A percentile compares a stretch with the other conserved stretches of the same genome.
These are phyloP conservation scores for Protobothrops flavoviridis DNA, from an alignment of 2,113 vertebrate species.

Conservation along the genomic window DNA sequence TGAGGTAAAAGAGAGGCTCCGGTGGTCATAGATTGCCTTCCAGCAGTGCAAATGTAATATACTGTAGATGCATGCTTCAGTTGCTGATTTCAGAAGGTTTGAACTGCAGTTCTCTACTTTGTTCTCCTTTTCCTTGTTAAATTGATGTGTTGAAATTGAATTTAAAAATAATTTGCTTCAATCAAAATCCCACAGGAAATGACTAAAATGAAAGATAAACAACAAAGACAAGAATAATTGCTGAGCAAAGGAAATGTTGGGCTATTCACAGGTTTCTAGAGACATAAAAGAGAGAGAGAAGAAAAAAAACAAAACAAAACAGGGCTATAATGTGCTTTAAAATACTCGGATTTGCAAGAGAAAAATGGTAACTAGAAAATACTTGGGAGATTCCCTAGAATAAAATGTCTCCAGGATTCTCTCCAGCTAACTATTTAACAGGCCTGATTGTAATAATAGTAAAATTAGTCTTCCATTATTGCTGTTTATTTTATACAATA, in stretches of 20 bases:
- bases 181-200: conserved; percentile 46
- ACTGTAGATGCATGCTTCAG: conserved; percentile 37
- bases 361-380: conserved; percentile 14
- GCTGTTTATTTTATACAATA: neutral
- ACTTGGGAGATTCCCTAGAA: conserved; percentile 5
- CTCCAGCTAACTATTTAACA: neutral
- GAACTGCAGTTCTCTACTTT: conserved; percentile 43
- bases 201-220: conserved; percentile 47
- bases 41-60: conserved; percentile 38
- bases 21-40: conserved; percentile 39
- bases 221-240: conserved; percentile 33
- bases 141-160: conserved; percentile 50
- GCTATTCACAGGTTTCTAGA: conserved; percentile 27
- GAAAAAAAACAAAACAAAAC: neutral
- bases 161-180: conserved; percentile 54
- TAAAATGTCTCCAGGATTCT: conserved; percentile 9
- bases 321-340: conserved; percentile 25
- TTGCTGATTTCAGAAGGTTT: conserved; percentile 37
- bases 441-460: neutral
- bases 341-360: conserved; percentile 23
- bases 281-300: neutral
- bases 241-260: neutral
- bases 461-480: neutral
- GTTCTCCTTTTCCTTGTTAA: conserved; percentile 44
- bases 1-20: conserved; percentile 51